Percentiles rank a stretch among this genome's conserved stretches.
These are phyloP conservation scores for Megaustenia siamemsis DNA, from an alignment of 2,888 invertebrate species.

Conservation along the genomic window DNA sequence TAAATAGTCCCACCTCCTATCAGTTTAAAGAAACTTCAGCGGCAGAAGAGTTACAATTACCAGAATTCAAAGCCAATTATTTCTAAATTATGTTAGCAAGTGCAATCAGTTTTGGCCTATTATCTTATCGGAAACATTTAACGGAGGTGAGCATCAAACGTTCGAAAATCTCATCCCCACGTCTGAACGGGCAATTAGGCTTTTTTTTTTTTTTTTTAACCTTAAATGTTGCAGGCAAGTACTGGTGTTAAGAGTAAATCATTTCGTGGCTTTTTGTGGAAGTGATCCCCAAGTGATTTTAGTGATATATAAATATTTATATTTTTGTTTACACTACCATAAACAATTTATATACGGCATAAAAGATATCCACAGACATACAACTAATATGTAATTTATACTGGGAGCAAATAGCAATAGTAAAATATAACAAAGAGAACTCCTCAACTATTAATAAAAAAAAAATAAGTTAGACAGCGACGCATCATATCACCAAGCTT, in stretches of 20 bases:
- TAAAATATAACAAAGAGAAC: too few species aligned
- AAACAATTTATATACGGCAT: too few species aligned
- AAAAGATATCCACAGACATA: too few species aligned
- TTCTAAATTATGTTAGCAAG: slow-evolving; percentile 50
- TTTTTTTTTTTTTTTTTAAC: not conserved
- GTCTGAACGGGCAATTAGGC: slow-evolving; percentile 28
- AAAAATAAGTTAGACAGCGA: too few species aligned
- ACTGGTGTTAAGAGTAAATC: not conserved
- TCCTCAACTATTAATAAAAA: too few species aligned
- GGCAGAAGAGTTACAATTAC: slow-evolving; percentile 34
- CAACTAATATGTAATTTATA: too few species aligned
- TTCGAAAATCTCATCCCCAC: slow-evolving; percentile 34
- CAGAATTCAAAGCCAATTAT: slow-evolving; percentile 48
- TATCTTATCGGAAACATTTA: slow-evolving; percentile 50
- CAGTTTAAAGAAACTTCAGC: slow-evolving; percentile 18
- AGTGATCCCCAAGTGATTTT: too few species aligned
- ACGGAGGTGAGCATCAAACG: slow-evolving; percentile 25
- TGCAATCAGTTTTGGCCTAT: slow-evolving; percentile 31
- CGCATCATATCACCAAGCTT: too few species aligned
- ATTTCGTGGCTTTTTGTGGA: too few species aligned
- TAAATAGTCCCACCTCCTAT: not conserved
- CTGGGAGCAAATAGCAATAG: too few species aligned
- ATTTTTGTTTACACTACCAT: too few species aligned
- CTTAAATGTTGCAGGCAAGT: not conserved
- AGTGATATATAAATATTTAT: too few species aligned